A percentile compares a stretch with the other conserved stretches of the same genome.
Evolutionary conservation across 2,888 invertebrate genomes (phyloP).

Genomic region (Aphidoletes aphidimyza): DNA sequence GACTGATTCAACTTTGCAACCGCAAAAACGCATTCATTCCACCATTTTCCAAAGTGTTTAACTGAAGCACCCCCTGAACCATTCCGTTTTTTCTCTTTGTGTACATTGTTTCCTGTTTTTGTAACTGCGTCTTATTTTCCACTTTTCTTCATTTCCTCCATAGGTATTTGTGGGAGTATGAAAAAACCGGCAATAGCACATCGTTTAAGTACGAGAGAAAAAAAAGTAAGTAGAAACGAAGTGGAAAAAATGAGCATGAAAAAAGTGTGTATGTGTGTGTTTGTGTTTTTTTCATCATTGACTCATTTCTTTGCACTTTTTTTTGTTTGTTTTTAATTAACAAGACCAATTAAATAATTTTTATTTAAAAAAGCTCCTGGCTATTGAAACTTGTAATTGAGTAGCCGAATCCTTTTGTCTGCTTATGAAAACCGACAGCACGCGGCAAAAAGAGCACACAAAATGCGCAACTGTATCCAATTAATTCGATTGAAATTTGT

Average conservation of each 20-base stretch:
- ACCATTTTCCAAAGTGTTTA: not conserved
- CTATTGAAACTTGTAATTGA: slow-evolving; percentile 14
- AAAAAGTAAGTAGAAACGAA: not conserved
- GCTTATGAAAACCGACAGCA: not conserved
- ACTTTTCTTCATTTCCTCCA: slow-evolving; percentile 12
- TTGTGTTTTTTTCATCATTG: not conserved
- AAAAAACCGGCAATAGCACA: slow-evolving; percentile 11
- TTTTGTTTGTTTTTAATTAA: slow-evolving; percentile 38
- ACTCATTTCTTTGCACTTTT: slow-evolving; percentile 18
- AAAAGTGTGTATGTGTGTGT: not conserved
- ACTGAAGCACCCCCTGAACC: not conserved
- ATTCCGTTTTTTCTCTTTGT: not conserved
- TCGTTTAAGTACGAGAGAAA: not conserved
- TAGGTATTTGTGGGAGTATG: slow-evolving; percentile 32
- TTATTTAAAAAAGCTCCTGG: slow-evolving; percentile 17
- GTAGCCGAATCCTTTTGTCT: not conserved
- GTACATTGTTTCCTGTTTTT: slow-evolving; percentile 8
- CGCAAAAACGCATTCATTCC: slow-evolving; percentile 1
- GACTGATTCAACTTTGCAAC: not conserved
- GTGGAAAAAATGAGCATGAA: not conserved
- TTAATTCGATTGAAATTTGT: not conserved
- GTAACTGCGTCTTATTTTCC: not conserved
- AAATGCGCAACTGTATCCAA: slow-evolving; percentile 12
- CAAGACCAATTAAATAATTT: slow-evolving; percentile 49
- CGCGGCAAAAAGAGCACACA: not conserved